phyloP scores from a whole-genome alignment of 1,140 invertebrate genomes.

The Hetaerina americana region DNA sequence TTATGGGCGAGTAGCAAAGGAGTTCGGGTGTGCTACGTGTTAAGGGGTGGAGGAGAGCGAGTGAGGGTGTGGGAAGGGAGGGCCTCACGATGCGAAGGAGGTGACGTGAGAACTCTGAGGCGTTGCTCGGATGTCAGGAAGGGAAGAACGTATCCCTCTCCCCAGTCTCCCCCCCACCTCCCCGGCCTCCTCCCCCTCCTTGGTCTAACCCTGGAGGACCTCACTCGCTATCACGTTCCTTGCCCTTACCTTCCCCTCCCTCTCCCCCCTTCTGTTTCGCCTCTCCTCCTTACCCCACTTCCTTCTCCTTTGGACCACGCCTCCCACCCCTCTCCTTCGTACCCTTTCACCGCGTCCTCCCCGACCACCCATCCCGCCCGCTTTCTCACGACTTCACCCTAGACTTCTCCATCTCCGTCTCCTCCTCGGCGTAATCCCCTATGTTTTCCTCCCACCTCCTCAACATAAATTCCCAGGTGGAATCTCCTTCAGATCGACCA shows the following conservation, averaged over 20 bases:
- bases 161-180: neutral
- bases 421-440: no score
- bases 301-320: constrained; percentile 5
- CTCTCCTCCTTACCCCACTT: constrained; percentile 1
- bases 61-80: no score
- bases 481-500: no score
- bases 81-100: no score
- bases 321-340: constrained; percentile 7
- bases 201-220: no score
- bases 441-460: no score
- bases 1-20: neutral
- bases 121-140: neutral
- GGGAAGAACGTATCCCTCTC: neutral
- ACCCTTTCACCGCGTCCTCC: constrained; percentile 18
- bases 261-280: neutral
- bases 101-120: neutral
- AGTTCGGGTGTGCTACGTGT: neutral
- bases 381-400: no score
- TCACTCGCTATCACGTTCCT: neutral
- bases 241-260: neutral
- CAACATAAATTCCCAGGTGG: no score
- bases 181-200: neutral
- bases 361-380: constrained; percentile 19
- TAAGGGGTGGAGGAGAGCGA: no score
- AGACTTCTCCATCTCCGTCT: no score